phyloP scores from a whole-genome alignment of 2,113 vertebrate genomes.

The Puntigrus tetrazona region DNA sequence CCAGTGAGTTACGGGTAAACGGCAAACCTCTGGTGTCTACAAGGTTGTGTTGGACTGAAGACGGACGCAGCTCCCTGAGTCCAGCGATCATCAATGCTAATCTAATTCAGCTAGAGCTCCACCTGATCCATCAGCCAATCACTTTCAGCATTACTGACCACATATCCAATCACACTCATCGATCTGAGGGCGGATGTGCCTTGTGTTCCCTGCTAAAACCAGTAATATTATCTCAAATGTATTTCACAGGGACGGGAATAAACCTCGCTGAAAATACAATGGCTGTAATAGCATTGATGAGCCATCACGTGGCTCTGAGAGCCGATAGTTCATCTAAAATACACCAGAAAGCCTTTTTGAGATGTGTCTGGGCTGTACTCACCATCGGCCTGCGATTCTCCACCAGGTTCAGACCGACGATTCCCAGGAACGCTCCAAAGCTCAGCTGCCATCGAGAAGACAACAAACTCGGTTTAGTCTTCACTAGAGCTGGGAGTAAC shows the following conservation, averaged over 20 bases:
- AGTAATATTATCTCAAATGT: background rate
- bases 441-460: constrained; percentile 79
- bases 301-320: constrained; percentile 3
- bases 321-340: background rate
- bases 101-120: constrained; percentile 60
- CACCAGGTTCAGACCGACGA: constrained; percentile 87
- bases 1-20: background rate
- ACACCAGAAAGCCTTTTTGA: background rate
- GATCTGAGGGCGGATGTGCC: constrained; percentile 50
- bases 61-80: background rate
- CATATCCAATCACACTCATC: constrained; percentile 56
- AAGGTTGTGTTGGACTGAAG: background rate
- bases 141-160: constrained; percentile 46
- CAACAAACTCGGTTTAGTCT: background rate
- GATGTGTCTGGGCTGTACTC: constrained; percentile 62
- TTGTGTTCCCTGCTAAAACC: constrained; percentile 56
- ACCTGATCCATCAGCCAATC: constrained; percentile 64
- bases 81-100: constrained; percentile 66
- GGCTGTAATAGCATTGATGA: constrained; percentile 1
- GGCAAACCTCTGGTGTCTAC: background rate
- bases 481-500: no score
- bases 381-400: constrained; percentile 96
- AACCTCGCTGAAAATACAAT: background rate
- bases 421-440: constrained; percentile 90
- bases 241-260: constrained; percentile 32